phyloP scores from a whole-genome alignment of 2,888 invertebrate species.

The Pachymerium ferrugineum region DNA sequence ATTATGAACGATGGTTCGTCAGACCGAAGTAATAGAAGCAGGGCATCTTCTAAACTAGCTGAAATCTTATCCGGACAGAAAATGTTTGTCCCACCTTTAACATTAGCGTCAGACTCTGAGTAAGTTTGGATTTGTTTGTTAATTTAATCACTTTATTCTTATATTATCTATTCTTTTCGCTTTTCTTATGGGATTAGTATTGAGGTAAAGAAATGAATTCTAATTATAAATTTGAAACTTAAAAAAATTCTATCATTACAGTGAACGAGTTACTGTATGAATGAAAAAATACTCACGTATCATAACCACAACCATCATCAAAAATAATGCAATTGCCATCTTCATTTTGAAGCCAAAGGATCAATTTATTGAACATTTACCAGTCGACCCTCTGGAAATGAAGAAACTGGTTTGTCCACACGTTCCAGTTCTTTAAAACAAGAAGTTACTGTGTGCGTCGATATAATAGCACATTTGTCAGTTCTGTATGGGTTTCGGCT shows the following conservation, averaged over 20 bases:
- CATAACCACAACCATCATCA: neutral
- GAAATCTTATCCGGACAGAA: slow-evolving; percentile 37
- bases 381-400: too few relatives aligned
- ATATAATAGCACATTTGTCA: too few relatives aligned
- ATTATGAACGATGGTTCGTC: slow-evolving; percentile 11
- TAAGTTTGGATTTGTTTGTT: slow-evolving; percentile 32
- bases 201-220: neutral
- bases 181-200: neutral
- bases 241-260: neutral
- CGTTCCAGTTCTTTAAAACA: too few relatives aligned
- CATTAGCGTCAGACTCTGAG: slow-evolving; percentile 39
- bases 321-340: neutral
- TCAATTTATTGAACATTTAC: too few relatives aligned
- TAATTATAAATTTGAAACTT: neutral
- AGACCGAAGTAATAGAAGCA: slow-evolving; percentile 15
- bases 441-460: too few relatives aligned
- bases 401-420: too few relatives aligned
- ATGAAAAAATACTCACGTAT: neutral
- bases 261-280: neutral
- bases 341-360: too few relatives aligned
- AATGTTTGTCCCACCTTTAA: slow-evolving; percentile 38
- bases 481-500: too few relatives aligned
- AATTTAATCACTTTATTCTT: neutral
- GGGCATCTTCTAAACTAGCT: slow-evolving; percentile 37
- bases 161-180: neutral